A percentile compares a stretch with the other conserved stretches of the same genome.
phyloP scores from a whole-genome alignment of 2,113 vertebrate species.

The Atlantisia rogersi region DNA sequence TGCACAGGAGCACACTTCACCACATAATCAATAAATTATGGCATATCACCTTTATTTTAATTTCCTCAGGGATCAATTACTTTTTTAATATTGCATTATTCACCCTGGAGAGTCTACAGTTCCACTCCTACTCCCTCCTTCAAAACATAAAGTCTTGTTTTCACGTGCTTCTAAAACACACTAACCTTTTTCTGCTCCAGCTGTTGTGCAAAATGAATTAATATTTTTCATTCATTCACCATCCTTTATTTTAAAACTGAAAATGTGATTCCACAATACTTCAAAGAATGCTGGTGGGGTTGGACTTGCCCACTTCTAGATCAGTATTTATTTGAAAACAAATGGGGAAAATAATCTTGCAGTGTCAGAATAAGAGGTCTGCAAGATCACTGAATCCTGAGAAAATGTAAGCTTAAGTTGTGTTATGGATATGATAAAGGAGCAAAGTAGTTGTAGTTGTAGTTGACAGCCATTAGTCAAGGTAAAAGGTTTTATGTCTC shows the following conservation, averaged over 20 bases:
- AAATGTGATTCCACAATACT: not conserved
- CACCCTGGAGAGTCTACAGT: not conserved
- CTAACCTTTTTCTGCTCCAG: not conserved
- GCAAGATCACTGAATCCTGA: not conserved
- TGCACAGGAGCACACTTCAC: not conserved
- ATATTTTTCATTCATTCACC: fast-evolving
- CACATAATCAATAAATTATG: not conserved
- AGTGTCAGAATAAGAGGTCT: not conserved
- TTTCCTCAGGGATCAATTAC: not conserved
- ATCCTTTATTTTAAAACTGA: not conserved
- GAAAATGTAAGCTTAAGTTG: not conserved
- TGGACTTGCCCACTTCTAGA: not conserved
- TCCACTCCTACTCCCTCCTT: not conserved
- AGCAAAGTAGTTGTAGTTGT: not conserved
- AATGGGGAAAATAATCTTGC: fast-evolving
- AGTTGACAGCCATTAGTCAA: not conserved
- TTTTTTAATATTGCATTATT: not conserved
- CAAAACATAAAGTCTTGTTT: not conserved
- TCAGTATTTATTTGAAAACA: not conserved
- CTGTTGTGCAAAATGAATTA: not conserved
- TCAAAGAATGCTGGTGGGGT: not conserved
- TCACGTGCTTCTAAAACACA: not conserved
- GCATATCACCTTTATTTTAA: not conserved
- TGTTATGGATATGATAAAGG: not conserved
- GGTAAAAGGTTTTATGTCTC: not conserved